Evolutionary conservation across 2,113 vertebrate genomes (phyloP).

Genomic region (Sceloporus undulatus): DNA sequence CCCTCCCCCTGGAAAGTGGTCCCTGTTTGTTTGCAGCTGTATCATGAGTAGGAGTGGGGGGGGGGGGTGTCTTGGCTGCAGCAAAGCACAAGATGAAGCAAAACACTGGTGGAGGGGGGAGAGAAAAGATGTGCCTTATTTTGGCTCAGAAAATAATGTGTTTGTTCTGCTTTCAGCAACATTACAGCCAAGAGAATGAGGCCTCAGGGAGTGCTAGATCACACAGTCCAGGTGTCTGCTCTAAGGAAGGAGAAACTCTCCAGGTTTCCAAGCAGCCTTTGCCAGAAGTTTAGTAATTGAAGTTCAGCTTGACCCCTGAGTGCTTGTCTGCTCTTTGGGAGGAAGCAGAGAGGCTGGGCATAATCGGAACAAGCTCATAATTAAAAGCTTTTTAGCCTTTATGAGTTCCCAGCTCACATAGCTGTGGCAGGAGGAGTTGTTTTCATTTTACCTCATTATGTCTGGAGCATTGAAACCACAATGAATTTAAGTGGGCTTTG

Average conservation of each 20-base stretch:
- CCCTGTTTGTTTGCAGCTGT: slow-evolving; percentile 12
- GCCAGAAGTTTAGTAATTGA: slow-evolving; percentile 63
- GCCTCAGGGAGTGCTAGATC: slow-evolving; percentile 67
- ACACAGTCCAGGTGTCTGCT: slow-evolving; percentile 68
- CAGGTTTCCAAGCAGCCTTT: slow-evolving; percentile 55
- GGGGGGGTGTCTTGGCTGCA: not conserved
- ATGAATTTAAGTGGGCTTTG: not conserved
- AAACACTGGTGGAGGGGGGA: not conserved
- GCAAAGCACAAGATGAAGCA: not conserved
- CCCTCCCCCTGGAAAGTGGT: not conserved
- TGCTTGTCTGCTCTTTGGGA: slow-evolving; percentile 25
- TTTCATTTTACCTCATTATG: slow-evolving; percentile 48
- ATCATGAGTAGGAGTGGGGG: not conserved
- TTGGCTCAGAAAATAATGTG: slow-evolving; percentile 59
- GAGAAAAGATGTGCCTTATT: slow-evolving; percentile 46
- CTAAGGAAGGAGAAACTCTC: slow-evolving; percentile 64
- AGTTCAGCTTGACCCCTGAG: slow-evolving; percentile 66
- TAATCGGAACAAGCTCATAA: slow-evolving; percentile 34
- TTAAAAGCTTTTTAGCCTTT: slow-evolving; percentile 46
- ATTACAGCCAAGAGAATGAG: slow-evolving; percentile 51
- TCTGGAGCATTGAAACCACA: not conserved
- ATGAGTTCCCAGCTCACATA: slow-evolving; percentile 38
- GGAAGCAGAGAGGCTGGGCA: slow-evolving; percentile 56
- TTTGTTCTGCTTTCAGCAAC: slow-evolving; percentile 72
- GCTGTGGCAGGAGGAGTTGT: slow-evolving; percentile 7